Percentiles rank a stretch among this genome's conserved stretches.
These are phyloP conservation scores for Caenorhabditis becei DNA, from an alignment of 2,888 invertebrate species.

Conservation along the genomic window DNA sequence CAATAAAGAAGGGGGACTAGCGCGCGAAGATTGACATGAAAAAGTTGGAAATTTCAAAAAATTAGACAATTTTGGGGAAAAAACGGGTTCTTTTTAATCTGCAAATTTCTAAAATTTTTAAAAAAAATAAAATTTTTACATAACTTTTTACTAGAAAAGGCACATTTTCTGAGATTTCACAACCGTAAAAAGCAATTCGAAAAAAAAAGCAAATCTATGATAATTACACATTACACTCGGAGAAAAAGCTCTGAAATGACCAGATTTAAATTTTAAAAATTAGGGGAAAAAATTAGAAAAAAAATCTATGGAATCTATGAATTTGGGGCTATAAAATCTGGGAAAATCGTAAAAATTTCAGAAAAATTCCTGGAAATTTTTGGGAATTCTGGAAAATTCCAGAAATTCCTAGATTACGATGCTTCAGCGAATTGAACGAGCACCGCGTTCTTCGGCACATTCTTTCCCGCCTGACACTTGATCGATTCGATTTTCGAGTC, in stretches of 20 bases:
- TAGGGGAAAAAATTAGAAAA: background rate
- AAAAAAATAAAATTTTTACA: constrained; percentile 12
- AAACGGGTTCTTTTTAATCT: too few relatives aligned
- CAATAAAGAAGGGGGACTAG: too few relatives aligned
- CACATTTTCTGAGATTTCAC: constrained; percentile 30
- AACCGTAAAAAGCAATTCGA: constrained; percentile 14
- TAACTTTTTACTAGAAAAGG: constrained; percentile 34
- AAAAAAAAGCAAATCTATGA: background rate
- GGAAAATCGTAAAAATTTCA: too few relatives aligned
- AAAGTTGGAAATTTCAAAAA: too few relatives aligned
- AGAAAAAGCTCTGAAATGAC: constrained; percentile 1
- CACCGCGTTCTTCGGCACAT: constrained; percentile 77
- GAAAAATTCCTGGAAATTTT: too few relatives aligned
- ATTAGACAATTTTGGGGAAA: too few relatives aligned
- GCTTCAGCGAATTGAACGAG: constrained; percentile 71
- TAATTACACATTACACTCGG: background rate
- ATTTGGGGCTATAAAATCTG: background rate
- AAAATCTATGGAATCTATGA: background rate
- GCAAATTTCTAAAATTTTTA: too few relatives aligned
- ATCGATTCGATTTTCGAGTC: constrained; percentile 75
- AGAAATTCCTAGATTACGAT: too few relatives aligned
- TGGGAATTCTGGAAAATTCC: background rate
- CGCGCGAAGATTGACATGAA: too few relatives aligned
- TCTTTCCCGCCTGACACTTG: constrained; percentile 75
- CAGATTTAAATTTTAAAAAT: background rate